Evolutionary conservation across 2,797 vertebrate genomes (phyloP), one percentile per base, ranked within the genome.

Genomic region (Lepus townsendii): DNA sequence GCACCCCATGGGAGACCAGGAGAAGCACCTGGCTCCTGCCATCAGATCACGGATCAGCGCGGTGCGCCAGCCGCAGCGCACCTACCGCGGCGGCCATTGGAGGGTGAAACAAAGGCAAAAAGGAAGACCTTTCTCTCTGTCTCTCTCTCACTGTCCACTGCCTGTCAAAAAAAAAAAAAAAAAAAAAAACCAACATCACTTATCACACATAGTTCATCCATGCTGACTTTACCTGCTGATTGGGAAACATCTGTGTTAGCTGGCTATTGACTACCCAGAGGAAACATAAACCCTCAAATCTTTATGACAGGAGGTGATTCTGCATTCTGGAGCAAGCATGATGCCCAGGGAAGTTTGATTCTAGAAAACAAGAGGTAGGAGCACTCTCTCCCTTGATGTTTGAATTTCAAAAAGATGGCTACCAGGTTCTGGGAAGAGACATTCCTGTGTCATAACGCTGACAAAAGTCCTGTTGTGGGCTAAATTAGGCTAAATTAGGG

Each of bases 321-420:
- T 32, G 19, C 12, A 1, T 19, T 0, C 26, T 0, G 24, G 35
- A 83, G n/a, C n/a, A 4, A 66, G n/a, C 27, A 5, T 62, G 13
- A 2, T 20, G 14, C 13, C 14, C 20, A 6, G 17, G 42, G 16
- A 8, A 2, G 0, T 2, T 1, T 24, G 27, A 12, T 4, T 20
- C 47, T 9, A 4, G 60, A 52, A 32, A 5, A 16, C 3, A 5
- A n/a, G 11, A 42, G 62, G 6, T 0, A 1, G 20, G 11, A n/a
- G 1, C 12, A 32, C 1, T 7, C 0, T 22, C 63, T 62, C 71
- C 16, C 12, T 63, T 9, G 16, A n/a, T 7, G 26, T 26, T 35
- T 38, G 30, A 20, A 7, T 69, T 77, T 50, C n/a, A 13, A 4
- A 22, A 50, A 6, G 0, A 0, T 19, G 12, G 27, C 50, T n/a